These are phyloP conservation scores for Poecilia gillii DNA, from an alignment of 2,797 vertebrate species.

Conservation along the genomic window DNA sequence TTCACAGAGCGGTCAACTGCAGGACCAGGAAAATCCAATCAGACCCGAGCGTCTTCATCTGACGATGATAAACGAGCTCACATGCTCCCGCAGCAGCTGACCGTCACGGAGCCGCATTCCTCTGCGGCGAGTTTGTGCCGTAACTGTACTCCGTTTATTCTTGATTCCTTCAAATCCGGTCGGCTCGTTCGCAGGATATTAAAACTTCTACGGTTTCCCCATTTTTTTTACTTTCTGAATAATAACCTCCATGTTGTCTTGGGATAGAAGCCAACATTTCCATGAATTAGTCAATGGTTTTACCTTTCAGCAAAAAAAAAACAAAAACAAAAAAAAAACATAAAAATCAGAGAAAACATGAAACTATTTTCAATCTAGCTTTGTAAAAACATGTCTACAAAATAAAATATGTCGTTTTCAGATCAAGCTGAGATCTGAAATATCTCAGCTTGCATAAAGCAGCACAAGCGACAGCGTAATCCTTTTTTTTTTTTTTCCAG, in stretches of 20 bases:
- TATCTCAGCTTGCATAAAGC: background rate
- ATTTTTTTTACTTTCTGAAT: background rate
- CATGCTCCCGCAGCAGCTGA: slow-evolving; percentile 59
- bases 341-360: background rate
- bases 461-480: no score
- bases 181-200: slow-evolving; percentile 21
- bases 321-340: background rate
- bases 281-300: background rate
- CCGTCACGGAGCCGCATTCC: slow-evolving; percentile 34
- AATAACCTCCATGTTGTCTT: background rate
- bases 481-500: background rate
- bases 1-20: background rate
- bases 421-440: background rate
- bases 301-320: background rate
- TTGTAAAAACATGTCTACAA: background rate
- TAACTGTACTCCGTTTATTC: slow-evolving; percentile 8
- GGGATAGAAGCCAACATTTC: background rate
- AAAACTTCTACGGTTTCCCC: background rate
- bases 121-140: background rate
- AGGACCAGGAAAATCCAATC: background rate
- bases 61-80: slow-evolving; percentile 42
- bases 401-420: background rate
- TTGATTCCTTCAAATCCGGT: slow-evolving; percentile 29
- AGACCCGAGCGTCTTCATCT: background rate
- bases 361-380: background rate